These are phyloP conservation scores for Bombus impatiens DNA, from an alignment of 1,140 invertebrate species.

Conservation along the genomic window DNA sequence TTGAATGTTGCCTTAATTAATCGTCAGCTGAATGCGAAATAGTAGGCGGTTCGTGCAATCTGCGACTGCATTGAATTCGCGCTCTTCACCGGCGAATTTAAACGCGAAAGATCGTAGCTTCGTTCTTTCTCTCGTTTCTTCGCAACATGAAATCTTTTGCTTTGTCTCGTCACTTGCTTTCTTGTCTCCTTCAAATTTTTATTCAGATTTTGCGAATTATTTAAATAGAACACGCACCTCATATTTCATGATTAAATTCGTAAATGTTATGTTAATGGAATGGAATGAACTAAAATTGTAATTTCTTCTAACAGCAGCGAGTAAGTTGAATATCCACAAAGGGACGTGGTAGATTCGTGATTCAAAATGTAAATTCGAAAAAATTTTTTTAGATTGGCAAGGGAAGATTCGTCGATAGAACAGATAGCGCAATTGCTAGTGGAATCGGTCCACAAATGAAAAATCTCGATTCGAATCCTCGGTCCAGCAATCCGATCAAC, in stretches of 20 bases:
- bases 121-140: too few relatives aligned
- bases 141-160: too few relatives aligned
- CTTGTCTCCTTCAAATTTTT: background rate
- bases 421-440: background rate
- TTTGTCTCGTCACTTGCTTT: too few relatives aligned
- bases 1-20: slow-evolving; percentile 55
- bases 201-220: background rate
- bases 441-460: background rate
- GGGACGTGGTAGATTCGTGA: background rate
- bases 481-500: background rate
- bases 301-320: background rate
- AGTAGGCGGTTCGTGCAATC: slow-evolving; percentile 43
- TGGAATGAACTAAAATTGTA: background rate
- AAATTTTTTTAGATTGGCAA: background rate
- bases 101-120: background rate
- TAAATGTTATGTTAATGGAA: background rate
- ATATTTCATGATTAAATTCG: background rate
- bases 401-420: background rate
- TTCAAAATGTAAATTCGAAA: background rate
- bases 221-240: background rate
- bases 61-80: slow-evolving; percentile 32
- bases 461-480: slow-evolving; percentile 17
- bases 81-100: background rate
- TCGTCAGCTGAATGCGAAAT: slow-evolving; percentile 38
- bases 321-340: background rate